These are phyloP conservation scores for Syritta pipiens DNA, from an alignment of 2,888 invertebrate genomes.

Conservation along the genomic window DNA sequence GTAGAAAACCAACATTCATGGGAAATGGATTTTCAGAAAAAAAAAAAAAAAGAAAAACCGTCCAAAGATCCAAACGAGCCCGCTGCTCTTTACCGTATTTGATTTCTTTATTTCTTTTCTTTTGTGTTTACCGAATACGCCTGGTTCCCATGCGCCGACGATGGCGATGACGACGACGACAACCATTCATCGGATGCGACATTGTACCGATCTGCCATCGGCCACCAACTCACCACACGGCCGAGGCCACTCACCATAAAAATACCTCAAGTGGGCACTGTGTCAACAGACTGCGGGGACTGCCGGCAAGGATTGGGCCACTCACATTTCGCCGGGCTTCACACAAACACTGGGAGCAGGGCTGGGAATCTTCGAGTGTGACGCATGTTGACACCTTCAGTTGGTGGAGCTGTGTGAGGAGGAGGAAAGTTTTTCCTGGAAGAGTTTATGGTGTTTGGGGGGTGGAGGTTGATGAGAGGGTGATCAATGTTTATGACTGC, in stretches of 20 bases:
- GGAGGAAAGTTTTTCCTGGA: too few species aligned
- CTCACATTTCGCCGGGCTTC: too few species aligned
- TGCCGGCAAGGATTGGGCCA: slow-evolving; percentile 46
- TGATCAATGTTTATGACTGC: too few species aligned
- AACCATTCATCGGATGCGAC: slow-evolving; percentile 13
- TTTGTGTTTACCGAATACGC: slow-evolving; percentile 48
- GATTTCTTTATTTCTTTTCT: slow-evolving; percentile 61
- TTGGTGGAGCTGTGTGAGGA: too few species aligned
- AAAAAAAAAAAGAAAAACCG: slow-evolving; percentile 35
- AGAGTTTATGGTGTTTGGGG: too few species aligned
- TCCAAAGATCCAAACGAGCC: slow-evolving; percentile 36
- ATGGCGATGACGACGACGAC: slow-evolving; percentile 4
- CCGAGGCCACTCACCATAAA: too few species aligned
- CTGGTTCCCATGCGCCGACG: slow-evolving; percentile 45
- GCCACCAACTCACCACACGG: background rate
- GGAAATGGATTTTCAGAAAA: too few species aligned
- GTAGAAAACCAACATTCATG: slow-evolving; percentile 47
- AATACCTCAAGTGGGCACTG: slow-evolving; percentile 37
- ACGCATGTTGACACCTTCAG: too few species aligned
- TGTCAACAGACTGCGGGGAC: slow-evolving; percentile 58
- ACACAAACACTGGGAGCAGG: too few species aligned
- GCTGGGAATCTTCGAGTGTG: too few species aligned
- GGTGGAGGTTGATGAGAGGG: too few species aligned
- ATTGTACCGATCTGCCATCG: too few species aligned
- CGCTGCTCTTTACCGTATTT: slow-evolving; percentile 52